phyloP scores from a whole-genome alignment of 2,888 invertebrate species.

The Lasioglossum oenotherae region DNA sequence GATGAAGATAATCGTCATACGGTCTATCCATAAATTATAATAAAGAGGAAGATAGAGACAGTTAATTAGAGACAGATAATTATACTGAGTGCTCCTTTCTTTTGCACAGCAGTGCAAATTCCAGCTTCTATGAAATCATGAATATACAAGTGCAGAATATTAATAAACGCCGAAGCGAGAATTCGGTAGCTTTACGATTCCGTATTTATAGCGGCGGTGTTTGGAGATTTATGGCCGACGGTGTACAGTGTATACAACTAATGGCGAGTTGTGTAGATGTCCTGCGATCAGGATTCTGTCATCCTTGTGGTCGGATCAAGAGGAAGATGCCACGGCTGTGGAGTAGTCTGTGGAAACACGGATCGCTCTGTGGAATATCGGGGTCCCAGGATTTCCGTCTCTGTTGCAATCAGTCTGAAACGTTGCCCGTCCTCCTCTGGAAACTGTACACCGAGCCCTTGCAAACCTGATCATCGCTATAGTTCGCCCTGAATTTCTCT shows the following conservation, averaged over 20 bases:
- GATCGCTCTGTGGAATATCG: slow-evolving; percentile 11
- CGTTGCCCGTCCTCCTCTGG: background rate
- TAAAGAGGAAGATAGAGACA: too few species aligned
- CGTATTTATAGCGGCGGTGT: background rate
- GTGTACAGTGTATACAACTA: background rate
- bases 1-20: too few species aligned
- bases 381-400: background rate
- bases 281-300: slow-evolving; percentile 12
- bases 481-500: background rate
- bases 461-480: background rate
- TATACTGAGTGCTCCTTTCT: too few species aligned
- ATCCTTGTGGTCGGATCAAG: slow-evolving; percentile 11
- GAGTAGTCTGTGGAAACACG: slow-evolving; percentile 7
- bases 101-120: background rate
- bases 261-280: background rate
- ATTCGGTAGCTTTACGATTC: background rate
- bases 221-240: background rate
- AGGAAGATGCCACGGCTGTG: slow-evolving; percentile 8
- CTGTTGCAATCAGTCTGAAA: background rate
- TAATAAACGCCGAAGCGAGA: background rate
- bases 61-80: too few species aligned
- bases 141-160: background rate
- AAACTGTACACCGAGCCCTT: background rate
- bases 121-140: background rate
- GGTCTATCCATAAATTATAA: too few species aligned